Base-by-base conservation (phyloP, 1,140 invertebrate genomes). In the Drosophila pruinosa region DNA sequence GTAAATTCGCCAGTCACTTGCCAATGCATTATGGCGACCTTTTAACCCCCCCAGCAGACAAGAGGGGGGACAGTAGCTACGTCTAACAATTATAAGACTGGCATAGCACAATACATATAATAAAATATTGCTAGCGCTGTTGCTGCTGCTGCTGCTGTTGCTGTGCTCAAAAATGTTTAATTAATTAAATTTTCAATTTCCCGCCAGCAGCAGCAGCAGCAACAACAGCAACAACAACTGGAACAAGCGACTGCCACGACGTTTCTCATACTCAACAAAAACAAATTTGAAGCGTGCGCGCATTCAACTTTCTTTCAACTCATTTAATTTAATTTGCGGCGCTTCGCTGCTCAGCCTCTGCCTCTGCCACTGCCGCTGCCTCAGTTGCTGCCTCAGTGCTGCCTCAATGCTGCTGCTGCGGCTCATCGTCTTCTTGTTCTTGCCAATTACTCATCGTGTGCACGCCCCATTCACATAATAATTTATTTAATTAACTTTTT, bases 401-500 rank as follows among this genome's bases (percentile, higher is more conserved):
- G 59, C 19, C n/a, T n/a, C n/a, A n/a, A n/a, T 53, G 72, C 50
- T 10, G 68, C 61, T 72, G 70, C 70, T 47, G 45, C 31, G 53
- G 59, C 69, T 73, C 70, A 68, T 58, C 63, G 71, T 68, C 64
- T 70, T 69, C 62, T 73, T 57, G 63, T 73, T 75, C 82, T 86
- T 86, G 82, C 82, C 82, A 86, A 86, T 86, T 86, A 86, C 82
- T 86, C 82, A 86, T 86, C 82, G 82, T 81, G 82, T 81, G 82
- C 80, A 85, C 81, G 80, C 82, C 82, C 82, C 82, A 88, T 88
- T 88, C 82, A 88, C 75, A 88, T 88, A 88, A 88, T 89, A 88
- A 89, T 88, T 88, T 88, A 88, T 88, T 88, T 88, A 88, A 88
- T 88, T 88, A 88, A 89, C 78, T 89, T 88, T 88, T 88, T 85